phyloP scores from a whole-genome alignment of 2,888 invertebrate species.

The Eustalomyia histrio region DNA sequence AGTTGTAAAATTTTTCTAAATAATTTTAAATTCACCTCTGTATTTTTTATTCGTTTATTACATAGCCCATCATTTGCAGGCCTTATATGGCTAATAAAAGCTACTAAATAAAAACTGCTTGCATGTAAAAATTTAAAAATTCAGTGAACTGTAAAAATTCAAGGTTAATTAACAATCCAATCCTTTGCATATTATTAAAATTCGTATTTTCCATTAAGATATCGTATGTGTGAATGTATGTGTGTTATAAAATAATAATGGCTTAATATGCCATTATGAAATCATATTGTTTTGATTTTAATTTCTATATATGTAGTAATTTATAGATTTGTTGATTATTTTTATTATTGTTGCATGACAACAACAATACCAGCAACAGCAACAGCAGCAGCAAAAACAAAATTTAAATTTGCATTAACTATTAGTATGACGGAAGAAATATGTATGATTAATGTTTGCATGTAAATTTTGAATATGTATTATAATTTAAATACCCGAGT shows the following conservation, averaged over 20 bases:
- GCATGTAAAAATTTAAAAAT: no score
- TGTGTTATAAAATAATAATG: not conserved
- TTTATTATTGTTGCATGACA: constrained; percentile 49
- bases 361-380: constrained; percentile 24
- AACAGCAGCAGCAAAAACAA: constrained; percentile 24
- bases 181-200: constrained; percentile 40
- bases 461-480: constrained; percentile 25
- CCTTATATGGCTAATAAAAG: no score
- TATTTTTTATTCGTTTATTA: no score
- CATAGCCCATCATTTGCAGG: no score
- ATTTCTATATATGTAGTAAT: constrained; percentile 27
- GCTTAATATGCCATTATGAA: constrained; percentile 42
- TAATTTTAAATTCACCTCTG: no score
- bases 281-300: constrained; percentile 48
- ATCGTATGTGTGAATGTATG: constrained; percentile 16
- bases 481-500: not conserved
- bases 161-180: constrained; percentile 50
- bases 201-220: constrained; percentile 14
- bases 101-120: no score
- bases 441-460: constrained; percentile 55
- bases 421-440: constrained; percentile 8
- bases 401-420: constrained; percentile 9
- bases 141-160: constrained; percentile 8
- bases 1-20: no score
- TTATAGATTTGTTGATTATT: constrained; percentile 43